Conservation (phyloP, 2,113 vertebrate species). For the Petrocephalus microphthalmus region DNA sequence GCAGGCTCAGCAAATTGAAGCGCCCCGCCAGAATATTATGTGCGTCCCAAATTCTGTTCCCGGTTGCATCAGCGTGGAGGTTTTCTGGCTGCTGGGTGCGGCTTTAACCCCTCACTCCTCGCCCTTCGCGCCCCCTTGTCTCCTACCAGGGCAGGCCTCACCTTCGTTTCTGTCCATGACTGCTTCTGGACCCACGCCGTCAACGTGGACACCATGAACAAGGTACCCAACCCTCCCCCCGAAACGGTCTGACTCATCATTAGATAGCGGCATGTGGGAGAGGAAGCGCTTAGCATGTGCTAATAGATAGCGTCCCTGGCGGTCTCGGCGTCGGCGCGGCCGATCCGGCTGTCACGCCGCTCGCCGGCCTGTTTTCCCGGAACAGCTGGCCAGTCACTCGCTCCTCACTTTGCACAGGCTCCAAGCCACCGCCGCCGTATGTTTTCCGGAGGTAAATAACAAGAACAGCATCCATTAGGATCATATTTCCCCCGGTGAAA, state of each 20-base stretch:
- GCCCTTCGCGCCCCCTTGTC: neutral
- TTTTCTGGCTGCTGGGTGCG: neutral
- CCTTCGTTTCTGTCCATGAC: conserved; percentile 91
- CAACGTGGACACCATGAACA: conserved; percentile 83
- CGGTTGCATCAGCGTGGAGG: neutral
- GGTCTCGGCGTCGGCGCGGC: neutral
- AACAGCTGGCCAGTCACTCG: neutral
- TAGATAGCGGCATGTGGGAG: neutral
- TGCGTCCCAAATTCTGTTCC: neutral
- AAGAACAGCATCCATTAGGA: conserved; percentile 29
- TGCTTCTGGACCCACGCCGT: conserved; percentile 94
- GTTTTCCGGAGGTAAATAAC: neutral
- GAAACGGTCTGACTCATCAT: neutral
- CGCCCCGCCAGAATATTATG: conserved; percentile 1
- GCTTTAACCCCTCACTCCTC: neutral
- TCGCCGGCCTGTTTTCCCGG: neutral
- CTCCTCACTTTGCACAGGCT: conserved; percentile 18
- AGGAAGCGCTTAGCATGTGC: neutral
- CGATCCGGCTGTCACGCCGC: neutral
- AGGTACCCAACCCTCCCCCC: conserved; percentile 56
- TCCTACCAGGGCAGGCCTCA: conserved; percentile 71
- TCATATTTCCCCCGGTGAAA: neutral
- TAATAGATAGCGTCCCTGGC: neutral
- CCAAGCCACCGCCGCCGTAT: conserved; percentile 30
- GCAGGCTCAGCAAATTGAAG: neutral